Conservation (phyloP, 2,113 vertebrate species). For the Ophiodon elongatus region DNA sequence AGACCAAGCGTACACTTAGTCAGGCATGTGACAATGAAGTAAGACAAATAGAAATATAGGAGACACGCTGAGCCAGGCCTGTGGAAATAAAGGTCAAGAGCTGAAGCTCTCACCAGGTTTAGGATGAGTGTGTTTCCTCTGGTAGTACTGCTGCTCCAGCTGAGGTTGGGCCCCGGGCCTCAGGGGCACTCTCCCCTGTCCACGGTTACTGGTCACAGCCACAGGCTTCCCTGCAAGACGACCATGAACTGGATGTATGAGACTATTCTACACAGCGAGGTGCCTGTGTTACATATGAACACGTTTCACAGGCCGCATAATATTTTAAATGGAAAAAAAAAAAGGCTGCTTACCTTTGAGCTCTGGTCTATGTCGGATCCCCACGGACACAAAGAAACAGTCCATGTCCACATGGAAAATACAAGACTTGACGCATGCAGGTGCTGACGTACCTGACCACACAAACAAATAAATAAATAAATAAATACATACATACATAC, state of each 20-base stretch:
- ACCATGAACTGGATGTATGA: not conserved
- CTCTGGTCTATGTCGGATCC: conserved; percentile 93
- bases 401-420: conserved; percentile 99
- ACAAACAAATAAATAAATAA: conserved; percentile 30
- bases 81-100: not conserved
- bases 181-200: conserved; percentile 85
- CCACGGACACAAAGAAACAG: conserved; percentile 99
- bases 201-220: conserved; percentile 97
- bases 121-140: conserved; percentile 82
- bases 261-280: not conserved
- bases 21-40: conserved; percentile 2
- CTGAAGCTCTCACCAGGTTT: conserved; percentile 80
- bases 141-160: conserved; percentile 93
- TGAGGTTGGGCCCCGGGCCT: conserved; percentile 91
- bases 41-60: not conserved
- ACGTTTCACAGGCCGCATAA: not conserved
- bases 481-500: too few relatives aligned
- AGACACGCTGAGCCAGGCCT: not conserved
- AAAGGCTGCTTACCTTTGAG: conserved; percentile 88
- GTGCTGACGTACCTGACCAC: conserved; percentile 50
- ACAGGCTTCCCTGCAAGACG: conserved; percentile 90
- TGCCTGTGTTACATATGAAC: not conserved
- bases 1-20: not conserved
- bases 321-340: not conserved
- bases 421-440: conserved; percentile 83